Percentiles rank a stretch among this genome's conserved stretches.
These are phyloP conservation scores for Cassiopea xamachana DNA, from an alignment of 30 jellyfish, hydroid and myxozoan species.

Conservation along the genomic window DNA sequence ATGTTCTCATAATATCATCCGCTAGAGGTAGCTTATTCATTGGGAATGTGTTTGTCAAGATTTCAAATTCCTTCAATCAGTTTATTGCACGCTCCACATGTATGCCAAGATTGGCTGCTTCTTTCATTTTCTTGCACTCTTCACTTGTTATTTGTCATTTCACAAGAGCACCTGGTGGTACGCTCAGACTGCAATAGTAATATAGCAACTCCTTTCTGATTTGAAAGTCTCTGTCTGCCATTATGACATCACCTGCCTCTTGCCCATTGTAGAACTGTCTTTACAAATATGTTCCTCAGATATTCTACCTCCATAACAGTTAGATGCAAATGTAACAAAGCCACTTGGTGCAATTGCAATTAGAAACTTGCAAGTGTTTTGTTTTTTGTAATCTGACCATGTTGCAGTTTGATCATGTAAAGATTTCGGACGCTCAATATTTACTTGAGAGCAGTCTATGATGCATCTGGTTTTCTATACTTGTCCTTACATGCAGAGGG, in stretches of 20 bases:
- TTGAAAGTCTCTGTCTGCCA: conserved; percentile 68
- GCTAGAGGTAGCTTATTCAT: conserved; percentile 67
- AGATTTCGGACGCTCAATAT: conserved; percentile 61
- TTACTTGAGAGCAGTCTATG: background rate
- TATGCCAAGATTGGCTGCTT: conserved; percentile 42
- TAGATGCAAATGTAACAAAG: conserved; percentile 26
- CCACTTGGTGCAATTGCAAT: conserved; percentile 67
- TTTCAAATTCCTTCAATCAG: conserved; percentile 38
- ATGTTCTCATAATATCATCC: conserved; percentile 65
- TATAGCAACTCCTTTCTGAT: conserved; percentile 43
- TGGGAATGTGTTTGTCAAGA: conserved; percentile 43
- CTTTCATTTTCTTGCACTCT: conserved; percentile 35
- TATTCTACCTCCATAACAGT: too few relatives aligned
- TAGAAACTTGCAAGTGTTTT: conserved; percentile 47
- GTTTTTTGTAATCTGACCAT: conserved; percentile 75
- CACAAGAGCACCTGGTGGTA: conserved; percentile 63
- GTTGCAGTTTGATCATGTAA: conserved; percentile 59
- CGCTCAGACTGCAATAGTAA: conserved; percentile 33
- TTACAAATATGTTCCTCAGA: too few relatives aligned
- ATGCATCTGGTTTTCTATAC: background rate
- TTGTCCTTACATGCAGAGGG: too few relatives aligned
- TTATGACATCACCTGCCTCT: conserved; percentile 61
- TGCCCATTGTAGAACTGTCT: conserved; percentile 32
- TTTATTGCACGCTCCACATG: conserved; percentile 70
- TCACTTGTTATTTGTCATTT: conserved; percentile 50